Evolutionary conservation across 2,888 invertebrate species (phyloP), one percentile per base, ranked within the genome.

Genomic region (Arrhopalites spinosus): DNA sequence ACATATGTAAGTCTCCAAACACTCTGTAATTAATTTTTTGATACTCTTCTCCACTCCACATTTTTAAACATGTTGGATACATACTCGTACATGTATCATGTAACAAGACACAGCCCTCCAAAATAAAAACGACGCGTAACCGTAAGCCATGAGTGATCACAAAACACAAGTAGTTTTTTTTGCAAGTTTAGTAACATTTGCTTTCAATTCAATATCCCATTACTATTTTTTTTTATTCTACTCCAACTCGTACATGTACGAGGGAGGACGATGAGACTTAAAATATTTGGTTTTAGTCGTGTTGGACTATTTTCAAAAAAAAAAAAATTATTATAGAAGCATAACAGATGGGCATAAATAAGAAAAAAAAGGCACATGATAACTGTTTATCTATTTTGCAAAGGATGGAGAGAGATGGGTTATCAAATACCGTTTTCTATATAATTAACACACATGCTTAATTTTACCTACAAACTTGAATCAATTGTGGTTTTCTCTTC

Each of bases 91-190:
- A n/a, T n/a, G n/a, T 29, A 3, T 29, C 27, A 29, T 63, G 27
- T 63, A 36, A 36, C 36, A 36, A 3, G 11, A 36, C 36, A 7
- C 5, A 36, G 11, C 36, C 36, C 3, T 36, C 3, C 36, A 36
- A 66, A 1, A 20, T 1, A 66, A 66, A 43, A 45, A 66, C 36
- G 43, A 68, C 63, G 72, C 63, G 72, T 63, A 72, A 72, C 72
- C 47, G 72, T 72, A 64, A 72, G 45, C 45, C 72, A 29, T 63
- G 72, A 72, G 63, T 72, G 72, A 72, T 43, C 72, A 72, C 47
- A 53, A 29, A 43, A 23, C 11, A 43, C 17, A 23, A 59, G 59
- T 20, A 59, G 36, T 36, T 36, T 36, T 36, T 36, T 36, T 36
- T 36, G 11, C 11, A 36, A n/a, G n/a, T n/a, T n/a, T n/a, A n/a